Base-by-base conservation (phyloP, 1,140 invertebrate species). In the Maconellicoccus hirsutus region DNA sequence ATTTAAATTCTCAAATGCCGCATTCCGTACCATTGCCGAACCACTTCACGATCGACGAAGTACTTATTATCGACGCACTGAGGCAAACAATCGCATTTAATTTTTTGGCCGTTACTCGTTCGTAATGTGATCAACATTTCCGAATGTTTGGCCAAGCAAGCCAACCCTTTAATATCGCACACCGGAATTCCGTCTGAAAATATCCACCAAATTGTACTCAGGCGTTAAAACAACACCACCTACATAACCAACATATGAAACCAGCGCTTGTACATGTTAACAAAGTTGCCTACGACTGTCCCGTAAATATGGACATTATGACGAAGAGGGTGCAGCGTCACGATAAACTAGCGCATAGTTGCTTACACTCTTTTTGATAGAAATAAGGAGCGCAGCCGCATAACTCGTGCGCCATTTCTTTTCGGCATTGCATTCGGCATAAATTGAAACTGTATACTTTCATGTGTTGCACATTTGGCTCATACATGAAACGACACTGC, bases 341-440 rank as follows among this genome's bases (percentile, higher is more conserved):
- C 12, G 4, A 33, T 6, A 33, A 33, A 33, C 12, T 33, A 33
- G 29, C 29, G 29, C 29, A 52, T 19, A 16, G 2, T 52, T 19
- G 42, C 72, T 69, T 21, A 74, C 74, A 63, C 52, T 73, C 39
- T 63, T 74, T 71, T 29, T 72, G 52, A 22, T 86, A 86, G 74
- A 88, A 87, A 76, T 86, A 84, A 0, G 87, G 86, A 22, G 86
- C 78, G 76, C 87, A 89, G 0, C 81, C 78, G 75, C 87, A 89
- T 26, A 84, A 80, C 70, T 81, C 77, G 7, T 84, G 73, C 29
- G 84, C 82, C 0, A 86, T 78, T 26, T 80, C 78, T 72, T 84
- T 80, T 12, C 86, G 80, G 70, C 87, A 89, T 74, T 88, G 84
- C 78, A 86, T 85, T 1, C 85, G 79, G 74, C 87, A 89, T 72